Evolutionary conservation across 1,140 invertebrate genomes (phyloP), one percentile per base, ranked within the genome.

Genomic region (Bombyx mori): DNA sequence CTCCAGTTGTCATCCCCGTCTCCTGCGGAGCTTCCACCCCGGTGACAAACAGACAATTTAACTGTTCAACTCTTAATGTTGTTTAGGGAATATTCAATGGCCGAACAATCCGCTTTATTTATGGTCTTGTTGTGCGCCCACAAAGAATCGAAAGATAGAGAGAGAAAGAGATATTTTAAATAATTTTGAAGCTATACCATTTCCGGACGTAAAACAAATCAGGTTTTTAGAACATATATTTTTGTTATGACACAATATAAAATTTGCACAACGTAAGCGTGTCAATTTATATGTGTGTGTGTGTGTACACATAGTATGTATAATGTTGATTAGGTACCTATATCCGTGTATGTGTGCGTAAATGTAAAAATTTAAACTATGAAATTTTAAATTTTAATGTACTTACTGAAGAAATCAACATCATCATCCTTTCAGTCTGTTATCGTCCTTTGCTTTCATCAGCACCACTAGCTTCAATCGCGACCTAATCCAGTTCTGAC

Each of bases 1-100:
- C 63, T 57, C 57, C 58, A 47, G 56, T 44, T 50, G 57, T 50
- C 58, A 54, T 58, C 63, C 67, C 65, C 60, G 71, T 67, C 72
- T 71, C 78, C 75, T 61, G 72, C 72, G 53, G 75, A 52, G 73
- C 53, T 54, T 69, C 66, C 70, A 62, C 66, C 75, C 59, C 65
- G 71, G 73, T 77, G 76, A 86, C 82, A 83, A 86, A 83, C 73
- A 82, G 82, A 82, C 79, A 82, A 86, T 82, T 78, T 74, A 70
- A 71, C 73, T 74, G 84, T 84, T 81, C 78, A 71, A 63, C 72
- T 69, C 78, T 82, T 82, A 82, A 86, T 86, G 79, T 77, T 80
- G 74, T 86, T 84, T 82, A 79, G 77, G 59, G 70, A 75, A 80
- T 77, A 75, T 81, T 80, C 70, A 78, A 81, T 70, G 58, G 67